These are phyloP conservation scores for Odontesthes bonariensis DNA, from an alignment of 2,113 vertebrate species.

Conservation along the genomic window DNA sequence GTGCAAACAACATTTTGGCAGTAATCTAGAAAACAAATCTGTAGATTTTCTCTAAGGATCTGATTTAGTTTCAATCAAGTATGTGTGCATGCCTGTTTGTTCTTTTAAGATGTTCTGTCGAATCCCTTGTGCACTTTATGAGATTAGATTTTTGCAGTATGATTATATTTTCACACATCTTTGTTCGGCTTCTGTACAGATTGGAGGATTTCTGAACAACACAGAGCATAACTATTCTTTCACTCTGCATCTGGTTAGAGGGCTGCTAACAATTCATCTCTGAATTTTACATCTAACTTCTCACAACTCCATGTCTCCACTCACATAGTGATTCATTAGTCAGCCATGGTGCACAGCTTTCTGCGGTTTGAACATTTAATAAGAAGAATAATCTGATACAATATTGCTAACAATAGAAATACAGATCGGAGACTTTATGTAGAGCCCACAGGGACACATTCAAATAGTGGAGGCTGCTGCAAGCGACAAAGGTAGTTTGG, in stretches of 20 bases:
- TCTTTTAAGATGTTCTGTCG: constrained; percentile 32
- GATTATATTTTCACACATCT: constrained; percentile 44
- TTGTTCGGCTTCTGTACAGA: constrained; percentile 22
- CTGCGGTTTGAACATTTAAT: constrained; percentile 18
- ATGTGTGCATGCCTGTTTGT: constrained; percentile 7
- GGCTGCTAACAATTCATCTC: constrained; percentile 28
- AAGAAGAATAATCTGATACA: constrained; percentile 45
- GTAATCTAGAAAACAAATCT: constrained; percentile 27
- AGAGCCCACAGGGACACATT: constrained; percentile 43
- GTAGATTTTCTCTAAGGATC: constrained; percentile 10
- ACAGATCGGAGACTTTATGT: constrained; percentile 43
- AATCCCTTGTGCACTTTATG: constrained; percentile 33
- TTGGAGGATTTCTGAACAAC: constrained; percentile 10
- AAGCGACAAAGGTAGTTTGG: constrained; percentile 37
- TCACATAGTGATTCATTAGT: constrained; percentile 48
- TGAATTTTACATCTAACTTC: constrained; percentile 31
- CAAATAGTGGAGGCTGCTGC: constrained; percentile 27
- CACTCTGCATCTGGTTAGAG: constrained; percentile 25
- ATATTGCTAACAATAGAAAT: constrained; percentile 42
- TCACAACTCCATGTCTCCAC: constrained; percentile 12
- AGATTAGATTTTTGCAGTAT: constrained; percentile 16
- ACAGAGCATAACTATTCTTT: constrained; percentile 1
- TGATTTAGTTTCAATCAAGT: constrained; percentile 34
- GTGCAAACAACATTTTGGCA: constrained; percentile 1
- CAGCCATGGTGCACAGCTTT: constrained; percentile 12